phyloP scores from a whole-genome alignment of 2,113 vertebrate genomes.

The Romanogobio albipinnatus region DNA sequence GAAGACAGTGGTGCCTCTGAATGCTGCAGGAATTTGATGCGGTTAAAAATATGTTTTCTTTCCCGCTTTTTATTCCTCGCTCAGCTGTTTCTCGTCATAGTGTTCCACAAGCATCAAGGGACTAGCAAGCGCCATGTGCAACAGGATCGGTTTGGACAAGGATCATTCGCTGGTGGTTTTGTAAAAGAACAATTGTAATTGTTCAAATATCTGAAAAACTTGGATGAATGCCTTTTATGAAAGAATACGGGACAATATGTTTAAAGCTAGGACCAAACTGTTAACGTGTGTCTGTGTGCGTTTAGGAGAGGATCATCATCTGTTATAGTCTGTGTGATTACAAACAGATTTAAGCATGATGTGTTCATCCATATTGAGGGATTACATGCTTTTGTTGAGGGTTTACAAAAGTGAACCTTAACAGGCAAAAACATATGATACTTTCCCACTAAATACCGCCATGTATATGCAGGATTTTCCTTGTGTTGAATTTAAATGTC shows the following conservation, averaged over 20 bases:
- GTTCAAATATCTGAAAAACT: background rate
- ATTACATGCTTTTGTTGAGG: background rate
- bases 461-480: background rate
- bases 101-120: constrained; percentile 8
- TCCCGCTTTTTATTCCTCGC: constrained; percentile 18
- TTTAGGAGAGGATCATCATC: background rate
- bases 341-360: background rate
- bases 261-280: background rate
- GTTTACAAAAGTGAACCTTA: background rate
- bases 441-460: background rate
- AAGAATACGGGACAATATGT: background rate
- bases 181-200: background rate
- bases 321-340: background rate
- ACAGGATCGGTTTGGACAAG: background rate
- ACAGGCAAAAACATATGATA: background rate
- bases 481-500: background rate
- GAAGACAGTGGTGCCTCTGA: constrained; percentile 51
- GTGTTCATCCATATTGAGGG: background rate
- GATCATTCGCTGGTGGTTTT: background rate
- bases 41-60: constrained; percentile 55
- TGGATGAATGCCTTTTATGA: background rate
- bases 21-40: constrained; percentile 47
- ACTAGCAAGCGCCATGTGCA: constrained; percentile 27
- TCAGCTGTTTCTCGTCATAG: constrained; percentile 25
- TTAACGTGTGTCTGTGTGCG: background rate